Percentiles rank a stretch among this genome's conserved stretches.
Conservation (phyloP, 2,797 vertebrate species). For the Meriones psammophilus region DNA sequence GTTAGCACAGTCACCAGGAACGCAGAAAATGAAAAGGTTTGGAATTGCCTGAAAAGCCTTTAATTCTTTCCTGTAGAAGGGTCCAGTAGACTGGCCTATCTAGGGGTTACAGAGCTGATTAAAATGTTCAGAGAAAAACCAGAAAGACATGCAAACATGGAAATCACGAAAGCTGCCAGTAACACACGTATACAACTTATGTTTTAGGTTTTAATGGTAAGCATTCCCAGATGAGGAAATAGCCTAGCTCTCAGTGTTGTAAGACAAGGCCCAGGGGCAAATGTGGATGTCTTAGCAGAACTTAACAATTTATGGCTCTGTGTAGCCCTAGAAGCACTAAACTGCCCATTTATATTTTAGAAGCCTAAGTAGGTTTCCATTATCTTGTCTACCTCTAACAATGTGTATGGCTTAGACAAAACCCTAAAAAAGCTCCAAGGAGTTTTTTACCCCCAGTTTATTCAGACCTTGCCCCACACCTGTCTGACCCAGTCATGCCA, state of each 20-base stretch:
- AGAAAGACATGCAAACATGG: not conserved
- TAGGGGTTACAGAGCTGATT: not conserved
- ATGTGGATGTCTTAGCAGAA: not conserved
- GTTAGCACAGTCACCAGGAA: not conserved
- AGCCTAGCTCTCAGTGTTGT: not conserved
- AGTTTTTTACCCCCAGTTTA: not conserved
- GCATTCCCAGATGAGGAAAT: not conserved
- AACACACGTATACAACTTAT: not conserved
- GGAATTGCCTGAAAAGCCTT: not conserved
- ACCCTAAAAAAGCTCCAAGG: not conserved
- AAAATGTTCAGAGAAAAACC: not conserved
- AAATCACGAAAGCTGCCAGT: not conserved
- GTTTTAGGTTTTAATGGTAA: not conserved
- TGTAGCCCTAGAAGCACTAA: not conserved
- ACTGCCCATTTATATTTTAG: not conserved
- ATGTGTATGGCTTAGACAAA: not conserved
- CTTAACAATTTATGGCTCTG: not conserved
- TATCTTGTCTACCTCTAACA: constrained; percentile 14
- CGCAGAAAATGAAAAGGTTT: not conserved
- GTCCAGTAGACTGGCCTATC: not conserved
- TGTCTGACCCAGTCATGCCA: not conserved
- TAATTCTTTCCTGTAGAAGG: not conserved
- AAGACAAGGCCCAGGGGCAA: not conserved
- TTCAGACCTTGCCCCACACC: not conserved
- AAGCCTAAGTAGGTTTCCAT: not conserved